These are phyloP conservation scores for Hydropsyche betteni DNA, from an alignment of 2,888 invertebrate species.

Conservation along the genomic window DNA sequence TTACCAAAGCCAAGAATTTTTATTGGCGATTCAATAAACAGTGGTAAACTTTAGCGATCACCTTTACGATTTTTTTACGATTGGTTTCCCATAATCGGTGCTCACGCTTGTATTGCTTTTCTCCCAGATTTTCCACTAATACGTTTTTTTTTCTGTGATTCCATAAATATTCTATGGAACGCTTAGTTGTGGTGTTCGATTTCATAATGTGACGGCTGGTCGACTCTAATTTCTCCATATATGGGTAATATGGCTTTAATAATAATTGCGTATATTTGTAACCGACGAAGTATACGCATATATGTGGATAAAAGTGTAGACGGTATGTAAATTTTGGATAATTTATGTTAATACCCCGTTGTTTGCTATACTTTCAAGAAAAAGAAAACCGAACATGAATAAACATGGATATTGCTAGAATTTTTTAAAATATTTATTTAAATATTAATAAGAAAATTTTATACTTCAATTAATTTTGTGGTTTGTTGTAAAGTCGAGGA, in stretches of 20 bases:
- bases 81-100: conserved; percentile 1
- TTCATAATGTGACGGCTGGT: not conserved
- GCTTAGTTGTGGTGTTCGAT: not conserved
- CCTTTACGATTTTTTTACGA: not conserved
- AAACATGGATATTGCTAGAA: too few relatives aligned
- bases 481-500: too few relatives aligned
- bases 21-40: not conserved
- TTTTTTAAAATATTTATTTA: too few relatives aligned
- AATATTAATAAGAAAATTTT: too few relatives aligned
- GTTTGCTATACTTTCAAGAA: too few relatives aligned
- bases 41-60: not conserved
- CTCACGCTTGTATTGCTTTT: not conserved
- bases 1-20: not conserved
- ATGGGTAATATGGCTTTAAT: not conserved
- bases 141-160: not conserved
- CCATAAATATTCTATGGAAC: not conserved
- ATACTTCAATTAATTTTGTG: too few relatives aligned
- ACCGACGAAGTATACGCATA: not conserved
- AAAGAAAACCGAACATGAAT: too few relatives aligned
- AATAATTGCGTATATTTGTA: not conserved
- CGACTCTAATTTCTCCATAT: conserved; percentile 8
- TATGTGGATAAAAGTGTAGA: not conserved
- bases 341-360: too few relatives aligned
- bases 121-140: not conserved
- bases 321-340: too few relatives aligned